These are phyloP conservation scores for Antheraea assamensis DNA, from an alignment of 2,888 invertebrate species.

Conservation along the genomic window DNA sequence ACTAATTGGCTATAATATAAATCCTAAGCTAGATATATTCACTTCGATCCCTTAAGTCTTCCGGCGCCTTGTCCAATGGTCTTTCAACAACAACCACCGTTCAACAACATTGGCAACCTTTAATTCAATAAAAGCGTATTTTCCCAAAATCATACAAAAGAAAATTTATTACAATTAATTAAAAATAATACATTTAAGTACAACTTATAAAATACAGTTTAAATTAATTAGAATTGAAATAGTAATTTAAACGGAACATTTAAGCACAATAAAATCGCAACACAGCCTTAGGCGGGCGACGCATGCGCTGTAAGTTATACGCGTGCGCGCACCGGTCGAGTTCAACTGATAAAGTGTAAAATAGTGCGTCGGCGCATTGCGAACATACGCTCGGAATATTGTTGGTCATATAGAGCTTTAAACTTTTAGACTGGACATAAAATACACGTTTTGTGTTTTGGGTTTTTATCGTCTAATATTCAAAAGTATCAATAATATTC, in stretches of 20 bases:
- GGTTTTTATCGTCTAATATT: neutral
- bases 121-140: too few relatives aligned
- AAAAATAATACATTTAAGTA: neutral
- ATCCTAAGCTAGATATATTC: too few relatives aligned
- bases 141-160: too few relatives aligned
- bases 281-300: conserved; percentile 26
- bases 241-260: conserved; percentile 40
- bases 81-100: too few relatives aligned
- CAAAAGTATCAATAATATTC: too few relatives aligned
- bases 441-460: neutral
- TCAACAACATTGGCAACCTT: too few relatives aligned
- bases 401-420: conserved; percentile 29
- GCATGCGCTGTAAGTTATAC: conserved; percentile 51
- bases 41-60: too few relatives aligned
- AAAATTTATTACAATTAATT: too few relatives aligned
- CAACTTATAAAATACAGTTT: neutral
- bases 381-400: conserved; percentile 30
- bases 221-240: conserved; percentile 17
- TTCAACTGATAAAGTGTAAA: conserved; percentile 61
- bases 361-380: conserved; percentile 48
- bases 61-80: too few relatives aligned
- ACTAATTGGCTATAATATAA: too few relatives aligned
- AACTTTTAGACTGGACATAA: conserved; percentile 5
- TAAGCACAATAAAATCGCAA: conserved; percentile 22
- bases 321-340: conserved; percentile 38